A percentile compares a stretch with the other conserved stretches of the same genome.
These are phyloP conservation scores for Myotis daubentonii DNA, from an alignment of 2,797 vertebrate genomes.

Conservation along the genomic window DNA sequence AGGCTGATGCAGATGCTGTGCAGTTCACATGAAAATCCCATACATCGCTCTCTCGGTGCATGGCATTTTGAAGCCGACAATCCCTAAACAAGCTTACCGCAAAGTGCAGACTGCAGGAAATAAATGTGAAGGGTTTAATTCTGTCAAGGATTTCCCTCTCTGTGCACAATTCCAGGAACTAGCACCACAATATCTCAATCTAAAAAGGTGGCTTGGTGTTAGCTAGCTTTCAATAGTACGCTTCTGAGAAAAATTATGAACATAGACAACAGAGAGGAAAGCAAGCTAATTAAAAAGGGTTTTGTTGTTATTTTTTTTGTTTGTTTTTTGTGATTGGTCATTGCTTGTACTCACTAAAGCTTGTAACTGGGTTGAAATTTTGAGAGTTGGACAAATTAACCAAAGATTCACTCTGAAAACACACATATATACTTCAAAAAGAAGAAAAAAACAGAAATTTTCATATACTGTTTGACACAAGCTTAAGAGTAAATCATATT, in stretches of 20 bases:
- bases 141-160: constrained; percentile 67
- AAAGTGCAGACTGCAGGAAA: constrained; percentile 51
- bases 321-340: not conserved
- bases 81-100: constrained; percentile 54
- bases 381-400: constrained; percentile 2
- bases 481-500: constrained; percentile 30
- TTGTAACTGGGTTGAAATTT: constrained; percentile 50
- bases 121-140: constrained; percentile 66
- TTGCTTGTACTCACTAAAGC: constrained; percentile 53
- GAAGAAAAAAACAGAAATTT: constrained; percentile 26
- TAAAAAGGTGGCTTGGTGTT: constrained; percentile 22
- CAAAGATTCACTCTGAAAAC: constrained; percentile 16
- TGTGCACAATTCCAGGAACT: constrained; percentile 55
- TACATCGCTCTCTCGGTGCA: constrained; percentile 40
- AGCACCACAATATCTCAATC: not conserved
- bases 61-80: not conserved
- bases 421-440: not conserved
- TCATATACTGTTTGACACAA: constrained; percentile 3
- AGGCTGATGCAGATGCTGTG: constrained; percentile 1
- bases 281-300: not conserved
- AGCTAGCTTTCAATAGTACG: constrained; percentile 70
- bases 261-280: constrained; percentile 77
- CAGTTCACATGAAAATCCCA: not conserved
- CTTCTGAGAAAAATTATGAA: constrained; percentile 76
- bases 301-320: constrained; percentile 76